Evolutionary conservation across 35 echinoderm and acorn worm species (phyloP).

Genomic region (Holothuria glaberrima): DNA sequence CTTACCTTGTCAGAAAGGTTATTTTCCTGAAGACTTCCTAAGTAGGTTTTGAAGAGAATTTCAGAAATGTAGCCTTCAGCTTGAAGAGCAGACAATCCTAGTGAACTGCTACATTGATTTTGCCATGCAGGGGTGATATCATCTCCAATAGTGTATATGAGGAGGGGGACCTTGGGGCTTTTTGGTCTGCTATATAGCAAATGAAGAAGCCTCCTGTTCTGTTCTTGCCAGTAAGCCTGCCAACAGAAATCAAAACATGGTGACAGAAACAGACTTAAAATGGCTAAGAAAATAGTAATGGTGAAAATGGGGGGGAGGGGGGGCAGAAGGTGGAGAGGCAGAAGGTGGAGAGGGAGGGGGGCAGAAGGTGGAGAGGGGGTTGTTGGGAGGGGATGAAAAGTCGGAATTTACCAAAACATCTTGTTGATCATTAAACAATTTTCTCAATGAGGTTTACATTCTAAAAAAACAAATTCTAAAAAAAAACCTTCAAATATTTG

Average conservation of each 20-base stretch:
- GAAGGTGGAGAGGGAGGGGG: too few species aligned
- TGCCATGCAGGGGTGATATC: constrained; percentile 7
- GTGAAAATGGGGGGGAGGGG: too few species aligned
- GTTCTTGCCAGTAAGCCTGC: constrained; percentile 56
- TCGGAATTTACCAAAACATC: neutral
- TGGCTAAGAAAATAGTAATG: too few species aligned
- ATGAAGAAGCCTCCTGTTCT: constrained; percentile 50
- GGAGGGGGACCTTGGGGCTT: constrained; percentile 54
- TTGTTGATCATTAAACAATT: neutral
- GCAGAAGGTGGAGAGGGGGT: too few species aligned
- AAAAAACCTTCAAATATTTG: too few species aligned
- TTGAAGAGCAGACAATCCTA: constrained; percentile 4
- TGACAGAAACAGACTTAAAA: too few species aligned
- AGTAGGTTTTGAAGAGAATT: neutral
- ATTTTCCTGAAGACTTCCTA: constrained; percentile 24
- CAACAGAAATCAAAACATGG: neutral
- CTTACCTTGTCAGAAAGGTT: constrained; percentile 45
- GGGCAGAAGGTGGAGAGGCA: neutral
- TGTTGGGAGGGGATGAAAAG: too few species aligned
- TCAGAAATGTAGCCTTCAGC: constrained; percentile 37
- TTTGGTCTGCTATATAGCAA: constrained; percentile 57
- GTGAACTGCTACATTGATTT: constrained; percentile 16
- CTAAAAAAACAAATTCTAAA: neutral
- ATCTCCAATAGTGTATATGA: constrained; percentile 57
- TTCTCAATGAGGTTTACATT: neutral